Conservation (phyloP, 2,888 invertebrate species). For the Quadriops clusia region DNA sequence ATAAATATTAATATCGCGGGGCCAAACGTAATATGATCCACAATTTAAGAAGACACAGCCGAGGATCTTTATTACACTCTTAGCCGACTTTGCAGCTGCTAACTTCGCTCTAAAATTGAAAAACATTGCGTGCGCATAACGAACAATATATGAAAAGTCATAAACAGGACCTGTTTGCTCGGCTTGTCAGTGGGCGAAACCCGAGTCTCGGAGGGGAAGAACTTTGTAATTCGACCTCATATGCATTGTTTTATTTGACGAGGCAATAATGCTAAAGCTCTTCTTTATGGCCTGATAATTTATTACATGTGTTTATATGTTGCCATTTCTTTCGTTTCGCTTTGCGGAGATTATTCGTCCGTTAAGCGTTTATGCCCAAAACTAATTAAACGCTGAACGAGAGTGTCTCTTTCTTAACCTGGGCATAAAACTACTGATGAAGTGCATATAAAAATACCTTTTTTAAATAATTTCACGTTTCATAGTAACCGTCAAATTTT, state of each 20-base stretch:
- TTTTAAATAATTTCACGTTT: no score
- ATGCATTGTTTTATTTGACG: slow-evolving; percentile 23
- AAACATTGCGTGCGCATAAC: slow-evolving; percentile 29
- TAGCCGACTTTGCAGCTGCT: slow-evolving; percentile 28
- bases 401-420: no score
- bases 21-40: slow-evolving; percentile 15
- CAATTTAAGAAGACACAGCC: slow-evolving; percentile 19
- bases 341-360: no score
- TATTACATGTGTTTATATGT: slow-evolving; percentile 17
- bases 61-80: slow-evolving; percentile 30
- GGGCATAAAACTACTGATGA: no score
- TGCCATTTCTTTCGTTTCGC: slow-evolving; percentile 11
- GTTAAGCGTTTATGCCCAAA: no score
- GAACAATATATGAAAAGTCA: slow-evolving; percentile 28
- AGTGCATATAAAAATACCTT: no score
- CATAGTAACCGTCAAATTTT: no score
- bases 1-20: slow-evolving; percentile 19
- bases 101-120: slow-evolving; percentile 30
- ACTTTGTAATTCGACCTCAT: slow-evolving; percentile 18
- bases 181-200: slow-evolving; percentile 26
- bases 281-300: slow-evolving; percentile 24
- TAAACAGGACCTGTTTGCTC: slow-evolving; percentile 25
- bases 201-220: slow-evolving; percentile 18
- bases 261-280: slow-evolving; percentile 20
- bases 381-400: no score